Evolutionary conservation across 53 echinoderm and acorn worm genomes (phyloP).

Genomic region (Apostichopus leukothele): DNA sequence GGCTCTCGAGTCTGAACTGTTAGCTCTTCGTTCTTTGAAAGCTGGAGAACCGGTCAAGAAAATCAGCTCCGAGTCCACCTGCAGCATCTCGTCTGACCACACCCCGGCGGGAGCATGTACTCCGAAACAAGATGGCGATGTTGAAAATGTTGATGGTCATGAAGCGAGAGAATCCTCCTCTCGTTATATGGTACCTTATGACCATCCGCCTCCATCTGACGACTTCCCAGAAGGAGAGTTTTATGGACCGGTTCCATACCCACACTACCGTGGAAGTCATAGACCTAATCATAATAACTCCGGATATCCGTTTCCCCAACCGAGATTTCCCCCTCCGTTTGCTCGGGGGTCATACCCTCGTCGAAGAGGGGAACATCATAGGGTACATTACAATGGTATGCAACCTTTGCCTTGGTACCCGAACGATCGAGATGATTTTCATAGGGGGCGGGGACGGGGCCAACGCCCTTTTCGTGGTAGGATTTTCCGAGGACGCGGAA

Average conservation of each 20-base stretch:
- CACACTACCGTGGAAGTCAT: background rate
- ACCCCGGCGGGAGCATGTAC: background rate
- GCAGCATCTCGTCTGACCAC: conserved; percentile 19
- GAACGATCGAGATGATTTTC: background rate
- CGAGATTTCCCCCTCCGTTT: conserved; percentile 19
- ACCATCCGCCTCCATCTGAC: background rate
- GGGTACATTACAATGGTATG: background rate
- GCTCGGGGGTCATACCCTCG: conserved; percentile 2
- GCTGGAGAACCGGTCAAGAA: conserved; percentile 34
- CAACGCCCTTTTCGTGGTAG: conserved; percentile 27
- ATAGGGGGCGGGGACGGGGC: background rate
- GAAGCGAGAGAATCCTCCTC: background rate
- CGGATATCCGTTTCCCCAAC: conserved; percentile 18
- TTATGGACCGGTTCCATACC: conserved; percentile 11
- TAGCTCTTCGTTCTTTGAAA: conserved; percentile 27
- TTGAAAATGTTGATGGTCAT: background rate
- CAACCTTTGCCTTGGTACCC: conserved; percentile 27
- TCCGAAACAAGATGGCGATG: background rate
- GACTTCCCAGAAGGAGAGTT: background rate
- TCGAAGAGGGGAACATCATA: conserved; percentile 7
- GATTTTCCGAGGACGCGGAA: background rate
- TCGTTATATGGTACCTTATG: background rate
- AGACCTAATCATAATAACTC: conserved; percentile 35
- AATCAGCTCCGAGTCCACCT: conserved; percentile 19
- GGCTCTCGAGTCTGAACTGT: conserved; percentile 12